These are phyloP conservation scores for Tachina lurida DNA, from an alignment of 2,888 invertebrate species.

Conservation along the genomic window DNA sequence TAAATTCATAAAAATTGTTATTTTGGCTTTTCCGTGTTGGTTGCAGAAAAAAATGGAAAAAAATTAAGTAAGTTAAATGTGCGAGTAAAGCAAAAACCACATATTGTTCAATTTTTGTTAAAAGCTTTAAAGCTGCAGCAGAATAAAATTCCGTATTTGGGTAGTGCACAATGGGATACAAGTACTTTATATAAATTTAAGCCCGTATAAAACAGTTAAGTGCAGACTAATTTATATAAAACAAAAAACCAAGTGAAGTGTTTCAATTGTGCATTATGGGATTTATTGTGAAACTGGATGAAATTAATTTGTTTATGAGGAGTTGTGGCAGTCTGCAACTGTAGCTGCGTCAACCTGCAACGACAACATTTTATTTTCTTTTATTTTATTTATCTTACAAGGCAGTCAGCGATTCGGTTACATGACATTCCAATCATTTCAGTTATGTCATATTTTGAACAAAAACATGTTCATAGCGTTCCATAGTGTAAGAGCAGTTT, in stretches of 20 bases:
- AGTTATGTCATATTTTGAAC: neutral
- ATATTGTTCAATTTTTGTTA: slow-evolving; percentile 59
- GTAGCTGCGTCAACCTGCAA: no score
- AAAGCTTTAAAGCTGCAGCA: slow-evolving; percentile 51
- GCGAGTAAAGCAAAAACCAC: slow-evolving; percentile 54
- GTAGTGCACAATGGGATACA: slow-evolving; percentile 9
- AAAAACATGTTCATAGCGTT: neutral
- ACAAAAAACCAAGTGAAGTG: no score
- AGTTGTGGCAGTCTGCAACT: no score
- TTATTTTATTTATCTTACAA: no score
- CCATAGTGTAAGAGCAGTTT: slow-evolving; percentile 34
- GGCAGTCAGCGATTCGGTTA: no score
- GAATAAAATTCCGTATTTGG: slow-evolving; percentile 23
- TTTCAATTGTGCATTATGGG: no score
- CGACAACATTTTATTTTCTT: no score
- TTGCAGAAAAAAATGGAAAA: neutral
- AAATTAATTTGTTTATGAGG: no score
- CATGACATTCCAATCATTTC: neutral
- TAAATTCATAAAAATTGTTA: slow-evolving; percentile 77
- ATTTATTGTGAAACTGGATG: no score
- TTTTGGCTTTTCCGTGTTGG: slow-evolving; percentile 36
- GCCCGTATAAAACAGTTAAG: no score
- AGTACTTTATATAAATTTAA: neutral
- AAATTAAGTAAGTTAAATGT: slow-evolving; percentile 80
- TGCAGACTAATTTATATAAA: no score